Base-by-base conservation (phyloP, 1,140 invertebrate genomes). In the Panulirus ornatus region DNA sequence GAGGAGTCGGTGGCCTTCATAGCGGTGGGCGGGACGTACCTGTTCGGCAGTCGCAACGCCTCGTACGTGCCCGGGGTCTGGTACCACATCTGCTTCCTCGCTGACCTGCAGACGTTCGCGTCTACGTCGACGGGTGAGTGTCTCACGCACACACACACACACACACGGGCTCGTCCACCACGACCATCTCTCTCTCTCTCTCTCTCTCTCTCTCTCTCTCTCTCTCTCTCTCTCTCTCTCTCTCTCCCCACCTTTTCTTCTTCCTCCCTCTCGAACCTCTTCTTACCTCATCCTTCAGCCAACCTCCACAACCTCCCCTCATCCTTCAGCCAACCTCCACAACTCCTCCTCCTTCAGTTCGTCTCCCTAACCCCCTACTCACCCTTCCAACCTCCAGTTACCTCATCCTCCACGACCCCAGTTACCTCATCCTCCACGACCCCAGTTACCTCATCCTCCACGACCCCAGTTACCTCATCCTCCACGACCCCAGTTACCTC, bases 21-120 rank as follows among this genome's bases (percentile, higher is more conserved):
- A 6, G 36, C 78, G 8, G n/a, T 88, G n/a, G 86, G 76, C 19
- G 54, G 58, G 42, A 70, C 11, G 9, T 88, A 88, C 76, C 11
- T 19, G 2, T 88, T 70, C 42, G 63, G 76, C 0, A 19, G 14
- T 2, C 42, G 22, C 14, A 47, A 88, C 16, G 30, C 9, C 11
- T 2, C 40, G 19, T 81, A 70, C 76, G 40, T 88, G 9, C 86
- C 75, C 0, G 36, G 63, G 5, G n/a, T 51, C 2, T 88, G 86
- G 86, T 88, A 88, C 58, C 86, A 88, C 40, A 42, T 58, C 27
- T 88, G 86, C 40, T 47, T 81, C 27, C n/a, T 66, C n/a, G 86
- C 36, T 5, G 42, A 82, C 16, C n/a, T 1, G 30, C 40, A 63
- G n/a, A 42, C 19, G 22, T 44, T 38, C 14, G 8, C 36, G 58